Conservation (phyloP, 2,113 vertebrate genomes). For the Entelurus aequoreus region DNA sequence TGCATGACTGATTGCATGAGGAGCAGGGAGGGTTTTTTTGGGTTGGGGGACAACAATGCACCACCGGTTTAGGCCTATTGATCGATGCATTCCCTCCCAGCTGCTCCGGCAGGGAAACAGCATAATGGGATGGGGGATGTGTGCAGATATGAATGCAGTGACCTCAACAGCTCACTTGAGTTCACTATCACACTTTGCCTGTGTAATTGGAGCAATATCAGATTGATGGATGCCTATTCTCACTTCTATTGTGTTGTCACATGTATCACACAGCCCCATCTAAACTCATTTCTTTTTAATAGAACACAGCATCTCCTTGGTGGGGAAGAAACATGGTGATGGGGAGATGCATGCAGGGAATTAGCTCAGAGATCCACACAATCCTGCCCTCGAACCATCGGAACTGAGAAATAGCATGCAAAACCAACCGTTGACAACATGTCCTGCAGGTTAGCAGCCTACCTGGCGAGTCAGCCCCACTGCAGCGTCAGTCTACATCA, state of each 20-base stretch:
- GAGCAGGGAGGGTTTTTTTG: conserved; percentile 23
- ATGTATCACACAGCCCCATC: conserved; percentile 19
- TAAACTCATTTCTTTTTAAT: conserved; percentile 30
- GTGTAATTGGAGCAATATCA: conserved; percentile 30
- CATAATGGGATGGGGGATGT: conserved; percentile 11
- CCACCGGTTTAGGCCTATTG: conserved; percentile 58
- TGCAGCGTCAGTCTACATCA: too few species aligned
- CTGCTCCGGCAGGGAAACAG: conserved; percentile 47
- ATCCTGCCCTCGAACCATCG: too few species aligned
- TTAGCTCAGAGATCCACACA: too few species aligned
- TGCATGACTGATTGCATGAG: conserved; percentile 70
- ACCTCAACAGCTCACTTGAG: conserved; percentile 12
- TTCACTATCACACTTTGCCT: conserved; percentile 1
- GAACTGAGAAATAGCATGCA: too few species aligned
- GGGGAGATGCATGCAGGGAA: conserved; percentile 21
- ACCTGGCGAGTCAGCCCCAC: too few species aligned
- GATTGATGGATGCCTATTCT: conserved; percentile 25
- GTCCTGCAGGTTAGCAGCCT: too few species aligned
- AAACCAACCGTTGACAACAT: too few species aligned
- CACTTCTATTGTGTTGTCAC: conserved; percentile 24
- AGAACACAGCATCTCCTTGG: not conserved
- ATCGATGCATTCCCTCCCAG: conserved; percentile 53
- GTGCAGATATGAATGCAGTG: conserved; percentile 16
- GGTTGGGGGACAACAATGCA: conserved; percentile 47
- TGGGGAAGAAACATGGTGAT: conserved; percentile 30